A percentile compares a stretch with the other conserved stretches of the same genome.
These are phyloP conservation scores for Trypoxylus dichotomus DNA, from an alignment of 1,140 invertebrate genomes.

Conservation along the genomic window DNA sequence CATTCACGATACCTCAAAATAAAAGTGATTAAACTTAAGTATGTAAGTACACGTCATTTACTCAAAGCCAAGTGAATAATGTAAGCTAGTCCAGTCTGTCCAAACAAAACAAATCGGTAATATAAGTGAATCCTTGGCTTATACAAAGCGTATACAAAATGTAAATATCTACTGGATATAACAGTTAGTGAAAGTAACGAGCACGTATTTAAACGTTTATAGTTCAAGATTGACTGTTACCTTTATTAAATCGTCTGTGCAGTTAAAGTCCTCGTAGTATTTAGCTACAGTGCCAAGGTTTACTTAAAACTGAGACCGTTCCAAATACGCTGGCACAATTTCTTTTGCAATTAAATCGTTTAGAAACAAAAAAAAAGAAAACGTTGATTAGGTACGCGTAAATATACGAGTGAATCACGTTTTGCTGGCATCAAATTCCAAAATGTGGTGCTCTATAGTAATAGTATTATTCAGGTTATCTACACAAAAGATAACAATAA, in stretches of 20 bases:
- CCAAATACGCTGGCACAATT: no score
- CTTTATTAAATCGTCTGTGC: background rate
- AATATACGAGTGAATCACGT: background rate
- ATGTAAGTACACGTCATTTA: no score
- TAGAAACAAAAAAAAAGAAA: no score
- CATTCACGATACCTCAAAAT: no score
- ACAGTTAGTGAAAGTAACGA: background rate
- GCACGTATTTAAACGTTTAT: background rate
- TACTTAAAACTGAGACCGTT: background rate
- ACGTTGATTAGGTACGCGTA: no score
- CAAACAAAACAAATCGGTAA: no score
- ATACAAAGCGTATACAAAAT: background rate
- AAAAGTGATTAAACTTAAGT: no score
- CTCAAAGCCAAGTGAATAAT: no score
- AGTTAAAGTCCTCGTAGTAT: background rate
- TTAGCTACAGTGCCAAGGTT: background rate
- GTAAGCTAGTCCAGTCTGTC: no score
- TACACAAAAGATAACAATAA: background rate
- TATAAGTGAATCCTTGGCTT: no score
- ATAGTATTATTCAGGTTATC: background rate
- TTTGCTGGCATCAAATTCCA: background rate
- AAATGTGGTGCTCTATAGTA: background rate
- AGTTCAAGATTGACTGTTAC: background rate
- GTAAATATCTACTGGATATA: background rate
- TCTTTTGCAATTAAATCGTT: no score